These are phyloP conservation scores for Picathartes gymnocephalus DNA, from an alignment of 2,113 vertebrate species.

Conservation along the genomic window DNA sequence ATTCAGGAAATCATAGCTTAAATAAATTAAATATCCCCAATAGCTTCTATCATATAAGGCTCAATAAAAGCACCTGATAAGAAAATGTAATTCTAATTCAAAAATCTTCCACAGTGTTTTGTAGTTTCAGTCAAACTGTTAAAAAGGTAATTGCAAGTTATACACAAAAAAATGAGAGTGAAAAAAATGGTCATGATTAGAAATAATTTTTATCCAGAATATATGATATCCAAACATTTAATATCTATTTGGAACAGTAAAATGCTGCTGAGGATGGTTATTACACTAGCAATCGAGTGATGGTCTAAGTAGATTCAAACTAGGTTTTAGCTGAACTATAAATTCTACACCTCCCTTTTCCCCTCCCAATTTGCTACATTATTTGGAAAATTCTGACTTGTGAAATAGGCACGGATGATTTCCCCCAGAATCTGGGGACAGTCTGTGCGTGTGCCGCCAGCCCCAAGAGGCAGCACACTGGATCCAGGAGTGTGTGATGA, in stretches of 20 bases:
- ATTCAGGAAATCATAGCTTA: neutral
- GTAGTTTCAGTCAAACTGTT: neutral
- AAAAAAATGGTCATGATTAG: neutral
- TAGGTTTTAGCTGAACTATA: neutral
- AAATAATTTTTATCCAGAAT: neutral
- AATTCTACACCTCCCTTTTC: neutral
- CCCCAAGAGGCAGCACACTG: neutral
- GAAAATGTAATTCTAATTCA: conserved; percentile 1
- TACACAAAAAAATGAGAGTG: neutral
- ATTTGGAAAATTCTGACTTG: neutral
- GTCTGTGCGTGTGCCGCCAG: neutral
- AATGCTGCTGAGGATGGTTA: neutral
- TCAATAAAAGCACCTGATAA: neutral
- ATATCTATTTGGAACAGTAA: neutral
- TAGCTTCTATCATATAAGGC: neutral
- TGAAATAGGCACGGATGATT: neutral
- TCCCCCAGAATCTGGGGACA: neutral
- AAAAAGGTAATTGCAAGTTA: neutral
- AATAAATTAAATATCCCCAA: neutral
- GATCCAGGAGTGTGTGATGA: rapidly evolving
- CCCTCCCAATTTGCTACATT: neutral
- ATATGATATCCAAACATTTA: neutral
- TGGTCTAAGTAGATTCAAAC: neutral
- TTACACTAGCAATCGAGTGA: neutral
- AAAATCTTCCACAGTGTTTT: neutral